phyloP scores from a whole-genome alignment of 2,797 vertebrate genomes.

The Falco naumanni region DNA sequence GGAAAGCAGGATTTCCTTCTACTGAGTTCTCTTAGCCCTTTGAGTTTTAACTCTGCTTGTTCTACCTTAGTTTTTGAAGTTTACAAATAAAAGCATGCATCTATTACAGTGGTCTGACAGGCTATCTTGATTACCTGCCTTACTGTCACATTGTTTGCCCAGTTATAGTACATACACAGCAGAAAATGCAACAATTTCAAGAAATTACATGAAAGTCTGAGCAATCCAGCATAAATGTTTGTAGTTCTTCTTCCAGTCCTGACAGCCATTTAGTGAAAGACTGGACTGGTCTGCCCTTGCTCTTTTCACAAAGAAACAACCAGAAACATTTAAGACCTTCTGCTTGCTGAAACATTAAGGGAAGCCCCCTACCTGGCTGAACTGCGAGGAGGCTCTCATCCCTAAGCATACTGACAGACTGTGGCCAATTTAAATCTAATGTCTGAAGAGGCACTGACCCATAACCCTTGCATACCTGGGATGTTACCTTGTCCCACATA shows the following conservation, averaged over 20 bases:
- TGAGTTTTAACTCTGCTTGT: neutral
- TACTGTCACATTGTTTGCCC: neutral
- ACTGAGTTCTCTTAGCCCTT: neutral
- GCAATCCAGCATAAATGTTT: neutral
- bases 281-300: neutral
- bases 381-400: neutral
- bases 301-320: neutral
- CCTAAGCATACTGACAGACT: neutral
- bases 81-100: neutral
- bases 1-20: neutral
- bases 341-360: neutral
- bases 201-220: neutral
- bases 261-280: neutral
- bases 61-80: neutral
- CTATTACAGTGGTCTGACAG: neutral
- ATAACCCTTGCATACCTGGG: neutral
- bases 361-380: neutral
- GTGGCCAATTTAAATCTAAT: neutral
- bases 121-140: neutral
- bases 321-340: neutral
- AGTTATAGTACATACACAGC: neutral
- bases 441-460: neutral
- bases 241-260: neutral
- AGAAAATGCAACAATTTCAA: neutral
- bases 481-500: neutral